Conservation (phyloP, 2,797 vertebrate genomes). For the Helostoma temminkii region DNA sequence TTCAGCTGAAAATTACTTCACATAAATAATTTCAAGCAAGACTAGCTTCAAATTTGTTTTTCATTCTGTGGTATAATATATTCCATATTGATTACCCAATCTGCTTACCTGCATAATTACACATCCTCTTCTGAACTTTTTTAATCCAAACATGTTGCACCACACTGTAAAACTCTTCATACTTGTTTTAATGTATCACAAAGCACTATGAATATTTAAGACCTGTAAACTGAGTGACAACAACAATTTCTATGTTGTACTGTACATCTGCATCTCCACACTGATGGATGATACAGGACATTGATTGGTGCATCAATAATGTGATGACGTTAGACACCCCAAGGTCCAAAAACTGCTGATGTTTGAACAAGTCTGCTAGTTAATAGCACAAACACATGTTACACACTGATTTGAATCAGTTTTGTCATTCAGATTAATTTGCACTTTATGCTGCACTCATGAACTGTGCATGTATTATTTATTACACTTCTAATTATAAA, state of each 20-base stretch:
- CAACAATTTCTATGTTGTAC: neutral
- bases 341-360: conserved; percentile 67
- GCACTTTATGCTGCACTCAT: too few species aligned
- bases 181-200: neutral
- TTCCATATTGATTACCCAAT: conserved; percentile 31
- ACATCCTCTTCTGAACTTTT: neutral
- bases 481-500: too few species aligned
- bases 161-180: neutral
- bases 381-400: neutral
- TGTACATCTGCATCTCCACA: conserved; percentile 15
- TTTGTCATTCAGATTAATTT: too few species aligned
- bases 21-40: conserved; percentile 34
- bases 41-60: conserved; percentile 33
- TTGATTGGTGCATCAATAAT: conserved; percentile 67
- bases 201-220: neutral
- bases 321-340: conserved; percentile 45
- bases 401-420: neutral
- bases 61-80: conserved; percentile 16
- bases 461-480: too few species aligned
- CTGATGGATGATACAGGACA: conserved; percentile 63
- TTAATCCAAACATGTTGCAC: conserved; percentile 9
- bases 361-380: conserved; percentile 50
- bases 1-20: conserved; percentile 8
- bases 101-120: conserved; percentile 20
- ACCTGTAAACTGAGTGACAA: conserved; percentile 1